Conservation (phyloP, 2,113 vertebrate species). For the rat (Rattus norvegicus) region GRCr8 NC_086032.1:70451501-70452000, state of each 20-base stretch:
- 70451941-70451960: background rate
- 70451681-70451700: background rate
- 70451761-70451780: background rate
- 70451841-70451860: background rate
- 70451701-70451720: background rate
- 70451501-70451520: conserved; percentile 13
- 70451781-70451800: background rate
- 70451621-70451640: background rate
- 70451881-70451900: background rate
- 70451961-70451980: background rate
- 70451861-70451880: background rate
- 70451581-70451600: conserved; percentile 1
- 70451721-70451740: background rate
- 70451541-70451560: conserved; percentile 25
- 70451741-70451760: background rate
- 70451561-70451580: background rate
- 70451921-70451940: background rate
- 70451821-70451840: background rate
- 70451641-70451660: background rate
- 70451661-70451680: background rate
- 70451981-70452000: background rate
- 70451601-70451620: background rate
- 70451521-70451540: background rate
- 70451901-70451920: background rate
- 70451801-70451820: background rate